Base-by-base conservation (phyloP, 2,888 invertebrate genomes). In the Chalcosyrphus nemorum region DNA sequence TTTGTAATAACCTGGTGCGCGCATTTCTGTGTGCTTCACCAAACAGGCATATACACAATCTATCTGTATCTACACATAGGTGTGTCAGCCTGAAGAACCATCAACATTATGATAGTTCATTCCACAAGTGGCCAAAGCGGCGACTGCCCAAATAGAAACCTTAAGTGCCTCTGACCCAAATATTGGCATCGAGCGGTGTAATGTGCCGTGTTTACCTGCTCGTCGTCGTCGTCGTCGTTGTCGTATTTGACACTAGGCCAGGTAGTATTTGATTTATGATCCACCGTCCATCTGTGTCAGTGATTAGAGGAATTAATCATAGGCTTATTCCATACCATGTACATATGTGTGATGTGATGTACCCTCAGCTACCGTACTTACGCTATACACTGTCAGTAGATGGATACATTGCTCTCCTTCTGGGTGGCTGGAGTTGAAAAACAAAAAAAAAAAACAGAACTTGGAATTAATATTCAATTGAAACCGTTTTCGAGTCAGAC, bases 141-240 rank as follows among this genome's bases (percentile, higher is more conserved):
- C 9, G 41, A 43, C 76, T 72, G 54, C 66, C 70, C 74, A 84
- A 80, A 84, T 84, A 80, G 75, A 84, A 84, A 80, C 68, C 75
- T 84, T 80, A 84, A 84, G 84, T 84, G 84, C 80, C 70, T 84
- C 80, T 84, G 84, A 84, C 84, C 84, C 54, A 84, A 84, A 84
- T 84, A 80, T 84, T 84, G 74, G 80, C 84, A 84, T 68, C 56
- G 21, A 70, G 27, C 84, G 54, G 17, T 84, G 74, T 84, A 84
- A 75, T 80, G 70, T 63, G 59, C 61, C 75, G 32, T 84, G 80
- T 78, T 84, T 80, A 84, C 80, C 80, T 80, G 75, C 61, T 35
- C 68, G 15, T 41, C n/a, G n/a, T n/a, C n/a, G n/a, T n/a, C n/a
- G n/a, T n/a, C n/a, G n/a, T n/a, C n/a, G n/a, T n/a, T n/a, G n/a